A percentile compares a stretch with the other conserved stretches of the same genome.
Conservation (phyloP, 2,113 vertebrate species). For the Hippocampus barbouri region DNA sequence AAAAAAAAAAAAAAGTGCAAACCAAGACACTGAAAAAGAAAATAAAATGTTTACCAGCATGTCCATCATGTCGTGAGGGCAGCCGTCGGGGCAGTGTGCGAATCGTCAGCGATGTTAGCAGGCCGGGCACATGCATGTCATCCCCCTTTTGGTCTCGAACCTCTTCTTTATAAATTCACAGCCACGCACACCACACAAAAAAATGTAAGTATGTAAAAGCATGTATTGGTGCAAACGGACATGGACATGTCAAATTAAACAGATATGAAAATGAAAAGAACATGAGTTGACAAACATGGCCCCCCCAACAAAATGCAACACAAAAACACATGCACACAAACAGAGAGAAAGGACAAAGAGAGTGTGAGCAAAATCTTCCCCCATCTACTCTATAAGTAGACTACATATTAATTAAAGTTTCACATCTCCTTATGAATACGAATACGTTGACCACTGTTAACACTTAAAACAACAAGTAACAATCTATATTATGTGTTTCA, state of each 20-base stretch:
- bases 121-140: constrained; percentile 74
- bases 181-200: constrained; percentile 22
- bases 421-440: background rate
- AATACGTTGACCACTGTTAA: background rate
- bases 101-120: constrained; percentile 72
- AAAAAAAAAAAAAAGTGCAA: background rate
- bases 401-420: background rate
- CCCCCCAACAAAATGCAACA: background rate
- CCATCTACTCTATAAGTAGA: background rate
- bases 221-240: constrained; percentile 9
- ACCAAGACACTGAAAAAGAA: background rate
- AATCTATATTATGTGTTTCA: no score
- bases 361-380: constrained; percentile 12
- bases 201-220: constrained; percentile 8
- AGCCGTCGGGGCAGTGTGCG: constrained; percentile 60
- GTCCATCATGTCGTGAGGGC: constrained; percentile 70
- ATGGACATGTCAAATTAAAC: constrained; percentile 3
- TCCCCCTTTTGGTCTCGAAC: constrained; percentile 66
- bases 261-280: background rate
- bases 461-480: no score
- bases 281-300: background rate
- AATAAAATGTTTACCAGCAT: constrained; percentile 65
- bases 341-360: constrained; percentile 17
- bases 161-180: constrained; percentile 60
- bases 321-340: constrained; percentile 15